A percentile compares a stretch with the other conserved stretches of the same genome.
Conservation (phyloP, 2,888 invertebrate genomes). For the Megaustenia siamemsis region DNA sequence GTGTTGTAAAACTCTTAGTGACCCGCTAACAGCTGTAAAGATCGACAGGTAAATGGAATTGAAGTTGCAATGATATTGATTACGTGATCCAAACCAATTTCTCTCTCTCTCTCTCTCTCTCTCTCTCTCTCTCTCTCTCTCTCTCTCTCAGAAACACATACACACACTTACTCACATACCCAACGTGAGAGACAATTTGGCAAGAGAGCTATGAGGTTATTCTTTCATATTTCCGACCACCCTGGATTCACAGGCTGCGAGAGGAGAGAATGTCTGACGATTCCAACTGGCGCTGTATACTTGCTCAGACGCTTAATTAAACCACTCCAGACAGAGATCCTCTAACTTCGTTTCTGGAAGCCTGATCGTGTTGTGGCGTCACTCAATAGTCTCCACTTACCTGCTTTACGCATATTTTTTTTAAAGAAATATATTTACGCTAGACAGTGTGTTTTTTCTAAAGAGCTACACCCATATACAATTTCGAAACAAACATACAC, state of each 20-base stretch:
- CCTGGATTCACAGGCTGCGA: background rate
- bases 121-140: no score
- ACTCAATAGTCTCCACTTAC: background rate
- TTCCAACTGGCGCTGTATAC: background rate
- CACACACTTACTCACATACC: no score
- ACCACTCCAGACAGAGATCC: background rate
- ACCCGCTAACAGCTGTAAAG: background rate
- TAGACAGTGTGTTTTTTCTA: constrained; percentile 2
- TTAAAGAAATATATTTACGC: background rate
- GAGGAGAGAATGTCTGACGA: background rate
- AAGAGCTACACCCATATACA: constrained; percentile 6
- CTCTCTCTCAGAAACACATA: no score
- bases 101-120: no score
- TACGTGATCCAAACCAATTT: background rate
- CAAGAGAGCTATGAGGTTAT: background rate
- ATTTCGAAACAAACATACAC: no score
- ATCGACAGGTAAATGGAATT: background rate
- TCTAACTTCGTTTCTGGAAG: background rate
- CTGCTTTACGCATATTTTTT: no score
- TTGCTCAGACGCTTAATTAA: background rate
- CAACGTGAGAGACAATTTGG: background rate
- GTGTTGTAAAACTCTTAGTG: no score
- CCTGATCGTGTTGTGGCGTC: background rate
- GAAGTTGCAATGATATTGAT: background rate
- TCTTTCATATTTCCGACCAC: background rate